Conservation (phyloP, 2,113 vertebrate genomes). For the Sinocyclocheilus grahami region DNA sequence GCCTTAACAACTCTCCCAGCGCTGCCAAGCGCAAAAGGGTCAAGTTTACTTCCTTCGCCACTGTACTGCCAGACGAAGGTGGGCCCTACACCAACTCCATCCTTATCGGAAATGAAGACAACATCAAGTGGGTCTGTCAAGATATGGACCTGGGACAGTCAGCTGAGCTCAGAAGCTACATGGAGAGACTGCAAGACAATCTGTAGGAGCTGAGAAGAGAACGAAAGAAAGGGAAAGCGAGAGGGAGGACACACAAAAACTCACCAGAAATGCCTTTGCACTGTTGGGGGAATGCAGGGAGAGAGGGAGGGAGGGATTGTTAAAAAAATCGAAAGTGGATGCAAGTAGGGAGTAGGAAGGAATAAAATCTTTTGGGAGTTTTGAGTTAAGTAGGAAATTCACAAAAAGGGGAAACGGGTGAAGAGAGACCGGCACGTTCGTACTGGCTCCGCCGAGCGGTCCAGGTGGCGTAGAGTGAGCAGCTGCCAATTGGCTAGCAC, state of each 20-base stretch:
- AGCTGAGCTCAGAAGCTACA: conserved; percentile 91
- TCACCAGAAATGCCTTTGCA: conserved; percentile 83
- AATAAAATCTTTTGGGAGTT: conserved; percentile 32
- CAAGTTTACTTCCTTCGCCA: conserved; percentile 96
- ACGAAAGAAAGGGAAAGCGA: conserved; percentile 70
- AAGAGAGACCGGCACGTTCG: conserved; percentile 3
- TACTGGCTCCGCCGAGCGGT: neutral
- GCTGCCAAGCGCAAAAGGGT: conserved; percentile 89
- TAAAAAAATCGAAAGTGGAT: conserved; percentile 20
- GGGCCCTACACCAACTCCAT: conserved; percentile 89
- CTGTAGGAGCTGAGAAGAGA: conserved; percentile 81
- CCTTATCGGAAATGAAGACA: conserved; percentile 88
- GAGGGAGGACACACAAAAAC: conserved; percentile 71
- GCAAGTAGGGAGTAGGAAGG: conserved; percentile 43
- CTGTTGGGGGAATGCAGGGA: conserved; percentile 46
- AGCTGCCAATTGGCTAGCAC: conserved; percentile 17
- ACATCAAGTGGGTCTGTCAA: conserved; percentile 98
- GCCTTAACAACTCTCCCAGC: conserved; percentile 81
- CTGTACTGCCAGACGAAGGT: conserved; percentile 88
- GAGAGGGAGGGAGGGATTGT: conserved; percentile 51
- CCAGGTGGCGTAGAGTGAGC: conserved; percentile 9
- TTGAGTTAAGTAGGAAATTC: conserved; percentile 17
- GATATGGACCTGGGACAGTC: conserved; percentile 92
- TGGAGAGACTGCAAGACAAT: conserved; percentile 97
- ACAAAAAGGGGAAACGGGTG: neutral